phyloP scores from a whole-genome alignment of 2,888 invertebrate genomes.

The Heliconius aoede region DNA sequence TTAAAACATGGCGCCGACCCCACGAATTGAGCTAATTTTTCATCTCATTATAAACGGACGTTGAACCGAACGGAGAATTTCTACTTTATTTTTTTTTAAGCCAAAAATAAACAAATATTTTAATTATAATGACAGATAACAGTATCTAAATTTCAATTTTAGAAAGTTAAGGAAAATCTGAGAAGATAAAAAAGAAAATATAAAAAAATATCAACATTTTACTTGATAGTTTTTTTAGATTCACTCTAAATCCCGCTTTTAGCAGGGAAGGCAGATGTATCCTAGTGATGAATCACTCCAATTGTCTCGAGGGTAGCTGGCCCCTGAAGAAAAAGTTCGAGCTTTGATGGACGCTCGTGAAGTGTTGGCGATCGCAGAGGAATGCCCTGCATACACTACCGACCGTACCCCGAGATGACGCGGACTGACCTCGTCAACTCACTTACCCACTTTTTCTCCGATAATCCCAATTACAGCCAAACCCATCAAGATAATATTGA shows the following conservation, averaged over 20 bases:
- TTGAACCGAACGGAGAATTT: conserved; percentile 23
- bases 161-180: not conserved
- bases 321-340: no score
- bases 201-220: no score
- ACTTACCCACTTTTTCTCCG: no score
- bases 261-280: not conserved
- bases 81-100: conserved; percentile 29
- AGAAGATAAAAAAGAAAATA: not conserved
- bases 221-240: not conserved
- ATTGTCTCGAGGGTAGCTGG: no score
- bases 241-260: not conserved
- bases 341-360: no score
- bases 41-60: conserved; percentile 32
- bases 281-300: not conserved
- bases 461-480: no score
- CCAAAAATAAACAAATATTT: conserved; percentile 21
- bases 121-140: conserved; percentile 23
- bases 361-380: no score
- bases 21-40: conserved; percentile 35
- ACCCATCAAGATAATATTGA: no score
- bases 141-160: not conserved
- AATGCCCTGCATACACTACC: no score
- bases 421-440: no score
- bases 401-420: no score
- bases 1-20: conserved; percentile 30